A percentile compares a stretch with the other conserved stretches of the same genome.
Conservation (phyloP, 1,140 invertebrate genomes). For the Hestina assimilis region DNA sequence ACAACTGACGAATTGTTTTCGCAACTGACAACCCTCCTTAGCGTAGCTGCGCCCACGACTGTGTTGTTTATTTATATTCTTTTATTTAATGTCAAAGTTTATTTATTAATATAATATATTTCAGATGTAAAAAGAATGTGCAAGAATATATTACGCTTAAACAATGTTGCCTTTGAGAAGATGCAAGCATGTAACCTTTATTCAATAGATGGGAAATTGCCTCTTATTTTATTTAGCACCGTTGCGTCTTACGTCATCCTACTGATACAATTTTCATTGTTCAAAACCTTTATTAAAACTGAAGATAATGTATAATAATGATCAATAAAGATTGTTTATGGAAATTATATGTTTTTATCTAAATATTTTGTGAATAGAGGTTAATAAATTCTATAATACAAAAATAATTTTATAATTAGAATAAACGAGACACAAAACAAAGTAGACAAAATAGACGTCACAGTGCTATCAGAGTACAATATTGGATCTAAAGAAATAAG, state of each 20-base stretch:
- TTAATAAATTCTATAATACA: too few species aligned
- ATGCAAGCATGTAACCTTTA: slow-evolving; percentile 11
- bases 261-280: slow-evolving; percentile 21
- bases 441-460: too few species aligned
- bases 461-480: too few species aligned
- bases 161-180: slow-evolving; percentile 14
- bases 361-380: neutral
- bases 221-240: neutral
- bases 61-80: too few species aligned
- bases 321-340: neutral
- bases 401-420: too few species aligned
- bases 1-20: too few species aligned
- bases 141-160: slow-evolving; percentile 22
- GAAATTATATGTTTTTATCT: neutral
- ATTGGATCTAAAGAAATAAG: too few species aligned
- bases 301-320: neutral
- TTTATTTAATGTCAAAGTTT: neutral
- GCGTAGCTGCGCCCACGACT: too few species aligned
- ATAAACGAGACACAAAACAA: too few species aligned
- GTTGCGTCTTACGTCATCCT: slow-evolving; percentile 10
- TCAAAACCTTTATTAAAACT: neutral
- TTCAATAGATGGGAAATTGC: slow-evolving; percentile 15
- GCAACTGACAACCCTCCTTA: too few species aligned
- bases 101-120: neutral
- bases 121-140: slow-evolving; percentile 9